Evolutionary conservation across 1,140 invertebrate genomes (phyloP), one percentile per base, ranked within the genome.

Genomic region (Anoplolepis gracilipes): DNA sequence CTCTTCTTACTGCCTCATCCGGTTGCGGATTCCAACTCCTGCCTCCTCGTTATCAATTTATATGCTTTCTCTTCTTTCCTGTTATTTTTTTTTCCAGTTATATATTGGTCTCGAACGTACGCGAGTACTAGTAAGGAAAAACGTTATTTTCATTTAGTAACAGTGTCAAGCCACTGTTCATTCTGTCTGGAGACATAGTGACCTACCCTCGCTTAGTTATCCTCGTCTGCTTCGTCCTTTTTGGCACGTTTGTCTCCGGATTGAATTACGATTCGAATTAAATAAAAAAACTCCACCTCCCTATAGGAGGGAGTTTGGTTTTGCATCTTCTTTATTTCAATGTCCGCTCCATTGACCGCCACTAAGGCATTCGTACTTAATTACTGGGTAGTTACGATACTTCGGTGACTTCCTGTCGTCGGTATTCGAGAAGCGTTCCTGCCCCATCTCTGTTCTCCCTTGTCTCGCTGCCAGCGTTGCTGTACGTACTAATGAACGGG

Each of bases 71-170:
- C 67, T 22, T 62, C 64, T 62, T 55, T 16, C 22, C 25, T 42
- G n/a, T 55, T 64, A 30, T 75, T 55, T 64, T 70, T 72, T 67
- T 42, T n/a, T n/a, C n/a, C n/a, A n/a, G 53, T 57, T 84, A 36
- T 39, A 73, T 28, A 55, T 10, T n/a, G 33, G 30, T 30, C 59
- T 19, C 25, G 22, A 70, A 69, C 2, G 87, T 64, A 85, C 72
- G 89, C 72, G 85, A 84, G 87, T 89, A 90, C 89, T 88, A 90
- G 89, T 92, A 93, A 93, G 92, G 92, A 93, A 92, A 93, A 92
- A 93, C 25, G n/a, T 81, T 94, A 92, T 85, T 87, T 92, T 91
- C 55, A 84, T 67, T 75, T 90, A 82, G 67, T 53, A 42, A 85
- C 67, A 46, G 75, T 75, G 55, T 39, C 62, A 67, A 85, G 53